These are phyloP conservation scores for Cataglyphis rosenhaueri DNA, from an alignment of 2,888 invertebrate species.

Conservation along the genomic window DNA sequence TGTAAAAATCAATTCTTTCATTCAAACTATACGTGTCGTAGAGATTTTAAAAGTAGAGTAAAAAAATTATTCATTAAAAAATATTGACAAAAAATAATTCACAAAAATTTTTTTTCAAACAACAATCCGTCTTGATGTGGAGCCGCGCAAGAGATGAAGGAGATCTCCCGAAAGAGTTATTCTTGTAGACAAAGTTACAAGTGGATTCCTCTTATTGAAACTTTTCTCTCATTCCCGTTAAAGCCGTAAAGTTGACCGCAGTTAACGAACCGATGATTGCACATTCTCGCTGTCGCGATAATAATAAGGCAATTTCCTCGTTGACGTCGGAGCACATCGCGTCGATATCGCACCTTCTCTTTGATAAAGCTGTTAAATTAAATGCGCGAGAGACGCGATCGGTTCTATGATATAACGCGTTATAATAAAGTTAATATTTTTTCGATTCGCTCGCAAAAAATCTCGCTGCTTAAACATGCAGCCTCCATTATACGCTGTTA, in stretches of 20 bases:
- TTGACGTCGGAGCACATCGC: conserved; percentile 20
- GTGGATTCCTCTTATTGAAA: not conserved
- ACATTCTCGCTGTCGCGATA: not conserved
- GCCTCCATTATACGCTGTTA: conserved; percentile 25
- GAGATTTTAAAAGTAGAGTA: not conserved
- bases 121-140: not conserved
- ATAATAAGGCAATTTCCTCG: conserved; percentile 24
- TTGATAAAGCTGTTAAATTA: not conserved
- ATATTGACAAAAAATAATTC: not conserved
- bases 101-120: not conserved
- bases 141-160: not conserved
- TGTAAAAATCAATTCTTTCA: not conserved
- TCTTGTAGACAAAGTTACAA: conserved; percentile 3
- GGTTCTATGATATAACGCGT: not conserved
- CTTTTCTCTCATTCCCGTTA: not conserved
- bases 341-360: not conserved
- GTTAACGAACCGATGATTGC: not conserved
- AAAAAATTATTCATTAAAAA: not conserved
- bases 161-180: not conserved
- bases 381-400: not conserved
- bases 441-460: conserved; percentile 7
- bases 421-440: conserved; percentile 16
- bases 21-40: not conserved
- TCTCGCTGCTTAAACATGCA: conserved; percentile 33
- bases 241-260: not conserved